Conservation (phyloP, 2,888 invertebrate species). For the Ramazzottius varieornatus region DNA sequence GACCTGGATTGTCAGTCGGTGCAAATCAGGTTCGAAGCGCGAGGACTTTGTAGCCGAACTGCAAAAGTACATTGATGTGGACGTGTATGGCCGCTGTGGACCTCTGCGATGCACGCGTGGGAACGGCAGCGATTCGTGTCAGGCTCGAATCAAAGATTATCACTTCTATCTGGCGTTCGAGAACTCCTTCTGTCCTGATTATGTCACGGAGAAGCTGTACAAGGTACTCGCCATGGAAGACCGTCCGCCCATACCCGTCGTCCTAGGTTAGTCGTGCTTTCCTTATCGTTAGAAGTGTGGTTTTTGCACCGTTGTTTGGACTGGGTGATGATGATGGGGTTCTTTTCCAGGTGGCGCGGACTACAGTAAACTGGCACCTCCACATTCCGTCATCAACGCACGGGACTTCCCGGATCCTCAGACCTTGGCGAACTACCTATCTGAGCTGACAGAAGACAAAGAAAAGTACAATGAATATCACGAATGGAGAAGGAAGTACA, state of each 20-base stretch:
- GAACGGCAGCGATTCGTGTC: neutral
- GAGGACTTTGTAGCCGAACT: neutral
- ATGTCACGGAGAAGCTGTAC: conserved; percentile 8
- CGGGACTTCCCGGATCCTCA: conserved; percentile 7
- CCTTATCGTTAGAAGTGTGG: no score
- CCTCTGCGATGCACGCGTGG: neutral
- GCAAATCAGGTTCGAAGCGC: neutral
- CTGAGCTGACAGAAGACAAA: neutral
- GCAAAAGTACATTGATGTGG: neutral
- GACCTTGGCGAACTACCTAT: neutral
- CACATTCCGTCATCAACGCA: conserved; percentile 9
- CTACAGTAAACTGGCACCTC: no score
- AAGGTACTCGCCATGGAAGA: conserved; percentile 6
- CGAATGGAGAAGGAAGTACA: conserved; percentile 2
- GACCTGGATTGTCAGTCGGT: conserved; percentile 6
- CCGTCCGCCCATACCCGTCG: conserved; percentile 5
- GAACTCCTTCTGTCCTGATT: conserved; percentile 7
- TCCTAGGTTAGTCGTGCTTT: conserved; percentile 7
- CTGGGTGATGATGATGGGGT: no score
- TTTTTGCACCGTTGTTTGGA: no score
- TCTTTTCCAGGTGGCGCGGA: no score
- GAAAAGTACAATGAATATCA: conserved; percentile 3
- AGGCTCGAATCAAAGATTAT: conserved; percentile 5
- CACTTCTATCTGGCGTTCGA: conserved; percentile 6
- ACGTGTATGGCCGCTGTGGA: conserved; percentile 5